phyloP scores from a whole-genome alignment of 2,888 invertebrate species.

The Pollenia labialis region DNA sequence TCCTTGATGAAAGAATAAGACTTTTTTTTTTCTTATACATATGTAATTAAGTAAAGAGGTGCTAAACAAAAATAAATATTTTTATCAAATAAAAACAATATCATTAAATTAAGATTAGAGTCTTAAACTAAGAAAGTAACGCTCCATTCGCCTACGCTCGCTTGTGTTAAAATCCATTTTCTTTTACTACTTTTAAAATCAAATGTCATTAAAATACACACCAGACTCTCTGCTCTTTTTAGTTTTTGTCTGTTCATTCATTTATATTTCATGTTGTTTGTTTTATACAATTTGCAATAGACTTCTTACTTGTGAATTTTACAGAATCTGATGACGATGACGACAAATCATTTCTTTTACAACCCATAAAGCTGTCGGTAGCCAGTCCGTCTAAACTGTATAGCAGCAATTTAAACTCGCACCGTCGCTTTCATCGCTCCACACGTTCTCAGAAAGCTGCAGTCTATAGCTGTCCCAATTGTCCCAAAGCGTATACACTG shows the following conservation, averaged over 20 bases:
- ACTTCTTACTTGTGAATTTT: constrained; percentile 35
- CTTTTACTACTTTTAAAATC: constrained; percentile 3
- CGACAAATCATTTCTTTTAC: constrained; percentile 11
- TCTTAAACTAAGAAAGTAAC: constrained; percentile 40
- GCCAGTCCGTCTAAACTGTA: constrained; percentile 16
- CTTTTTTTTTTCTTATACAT: constrained; percentile 14
- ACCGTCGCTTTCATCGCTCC: constrained; percentile 26
- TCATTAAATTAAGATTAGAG: constrained; percentile 12
- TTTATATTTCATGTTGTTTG: neutral
- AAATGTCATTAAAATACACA: neutral
- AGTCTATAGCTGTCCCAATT: constrained; percentile 53
- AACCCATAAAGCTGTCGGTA: constrained; percentile 18
- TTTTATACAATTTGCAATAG: constrained; percentile 12
- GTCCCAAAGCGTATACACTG: constrained; percentile 79
- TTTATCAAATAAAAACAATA: neutral
- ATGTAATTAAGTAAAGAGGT: constrained; percentile 40
- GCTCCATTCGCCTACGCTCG: constrained; percentile 66
- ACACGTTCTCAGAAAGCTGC: constrained; percentile 26
- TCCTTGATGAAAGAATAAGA: constrained; percentile 31
- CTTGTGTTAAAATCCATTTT: constrained; percentile 52
- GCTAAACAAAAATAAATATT: constrained; percentile 37
- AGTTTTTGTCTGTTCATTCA: constrained; percentile 55
- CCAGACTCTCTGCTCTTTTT: constrained; percentile 68
- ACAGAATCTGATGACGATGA: constrained; percentile 27
- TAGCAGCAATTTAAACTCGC: neutral